Conservation (phyloP, 2,113 vertebrate species). For the Labeo catla region DNA sequence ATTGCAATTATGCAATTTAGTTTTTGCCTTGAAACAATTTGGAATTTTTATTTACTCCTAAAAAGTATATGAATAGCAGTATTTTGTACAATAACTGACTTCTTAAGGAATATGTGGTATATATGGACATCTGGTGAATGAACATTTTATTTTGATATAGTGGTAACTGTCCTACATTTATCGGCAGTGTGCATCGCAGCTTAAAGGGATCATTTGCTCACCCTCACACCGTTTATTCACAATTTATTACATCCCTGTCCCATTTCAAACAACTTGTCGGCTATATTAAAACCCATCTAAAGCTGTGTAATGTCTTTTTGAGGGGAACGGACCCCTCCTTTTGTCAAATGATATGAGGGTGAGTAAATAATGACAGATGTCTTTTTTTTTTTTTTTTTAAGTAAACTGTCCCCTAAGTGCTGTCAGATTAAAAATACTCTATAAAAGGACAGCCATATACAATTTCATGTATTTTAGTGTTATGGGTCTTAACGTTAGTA, state of each 20-base stretch:
- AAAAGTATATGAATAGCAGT: constrained; percentile 6
- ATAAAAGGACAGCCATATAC: not conserved
- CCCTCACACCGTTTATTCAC: not conserved
- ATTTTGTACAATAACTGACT: constrained; percentile 15
- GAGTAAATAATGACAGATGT: not conserved
- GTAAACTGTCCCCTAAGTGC: not conserved
- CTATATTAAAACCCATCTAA: not conserved
- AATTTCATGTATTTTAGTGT: constrained; percentile 1
- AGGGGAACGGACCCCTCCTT: not conserved
- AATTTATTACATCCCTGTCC: not conserved
- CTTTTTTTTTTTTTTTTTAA: no score
- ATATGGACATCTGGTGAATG: constrained; percentile 19
- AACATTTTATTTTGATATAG: constrained; percentile 40
- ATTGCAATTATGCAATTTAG: constrained; percentile 42
- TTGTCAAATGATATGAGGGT: not conserved
- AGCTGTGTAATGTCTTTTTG: not conserved
- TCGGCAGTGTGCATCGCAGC: constrained; percentile 7
- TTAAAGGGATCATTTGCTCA: not conserved
- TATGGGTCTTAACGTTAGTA: not conserved
- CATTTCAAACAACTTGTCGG: not conserved
- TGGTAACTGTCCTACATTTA: constrained; percentile 28
- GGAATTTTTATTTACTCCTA: constrained; percentile 38
- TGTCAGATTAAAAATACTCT: not conserved
- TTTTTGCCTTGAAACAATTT: not conserved
- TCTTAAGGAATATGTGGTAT: constrained; percentile 24